These are phyloP conservation scores for Vireo griseus DNA, from an alignment of 2,797 vertebrate species.

Conservation along the genomic window DNA sequence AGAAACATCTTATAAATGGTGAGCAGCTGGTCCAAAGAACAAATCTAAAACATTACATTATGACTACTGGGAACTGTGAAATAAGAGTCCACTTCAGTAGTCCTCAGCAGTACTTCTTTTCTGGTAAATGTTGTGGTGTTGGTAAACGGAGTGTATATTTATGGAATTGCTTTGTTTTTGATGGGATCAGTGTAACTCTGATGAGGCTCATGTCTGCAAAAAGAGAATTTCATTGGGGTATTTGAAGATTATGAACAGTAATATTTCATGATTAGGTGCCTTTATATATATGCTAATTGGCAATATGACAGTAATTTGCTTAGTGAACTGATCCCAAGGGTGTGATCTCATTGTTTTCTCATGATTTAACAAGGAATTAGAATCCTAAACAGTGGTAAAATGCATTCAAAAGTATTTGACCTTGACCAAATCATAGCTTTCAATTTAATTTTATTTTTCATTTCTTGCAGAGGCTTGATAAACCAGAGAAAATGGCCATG, in stretches of 20 bases:
- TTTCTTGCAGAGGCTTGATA: slow-evolving; percentile 31
- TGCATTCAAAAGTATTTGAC: neutral
- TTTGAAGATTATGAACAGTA: neutral
- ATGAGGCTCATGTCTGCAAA: neutral
- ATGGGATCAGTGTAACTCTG: neutral
- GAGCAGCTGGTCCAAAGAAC: neutral
- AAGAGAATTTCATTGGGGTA: neutral
- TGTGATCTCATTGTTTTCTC: neutral
- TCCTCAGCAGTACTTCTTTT: neutral
- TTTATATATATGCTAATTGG: neutral
- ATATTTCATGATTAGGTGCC: neutral
- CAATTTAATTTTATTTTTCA: neutral
- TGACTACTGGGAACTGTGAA: neutral
- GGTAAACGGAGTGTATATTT: neutral
- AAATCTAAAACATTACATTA: neutral
- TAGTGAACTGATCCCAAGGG: neutral
- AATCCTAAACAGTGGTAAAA: neutral
- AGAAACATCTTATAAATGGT: neutral
- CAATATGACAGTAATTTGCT: neutral
- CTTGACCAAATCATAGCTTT: slow-evolving; percentile 8
- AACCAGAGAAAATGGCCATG: neutral
- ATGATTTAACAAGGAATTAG: neutral
- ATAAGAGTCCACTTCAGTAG: neutral
- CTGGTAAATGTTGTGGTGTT: neutral
- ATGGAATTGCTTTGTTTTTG: neutral